Conservation (phyloP, 2,797 vertebrate species). For the Eidolon dupreanum region DNA sequence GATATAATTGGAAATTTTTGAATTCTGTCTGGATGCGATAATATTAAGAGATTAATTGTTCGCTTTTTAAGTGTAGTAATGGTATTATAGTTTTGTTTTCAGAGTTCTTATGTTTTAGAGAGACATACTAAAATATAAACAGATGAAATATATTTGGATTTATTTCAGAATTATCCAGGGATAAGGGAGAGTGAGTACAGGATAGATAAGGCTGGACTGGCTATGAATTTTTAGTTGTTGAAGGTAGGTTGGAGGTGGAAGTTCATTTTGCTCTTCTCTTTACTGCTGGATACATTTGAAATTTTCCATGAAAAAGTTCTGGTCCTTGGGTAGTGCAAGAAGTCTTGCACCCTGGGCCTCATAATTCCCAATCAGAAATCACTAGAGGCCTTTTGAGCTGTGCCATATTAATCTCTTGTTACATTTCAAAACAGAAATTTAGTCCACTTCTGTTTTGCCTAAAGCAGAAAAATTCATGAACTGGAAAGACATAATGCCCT, state of each 20-base stretch:
- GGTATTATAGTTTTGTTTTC: background rate
- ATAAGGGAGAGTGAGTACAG: too few relatives aligned
- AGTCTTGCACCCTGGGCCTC: background rate
- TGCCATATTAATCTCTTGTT: background rate
- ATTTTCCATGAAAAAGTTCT: background rate
- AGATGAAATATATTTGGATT: background rate
- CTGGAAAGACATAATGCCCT: conserved; percentile 29
- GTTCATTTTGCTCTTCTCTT: background rate
- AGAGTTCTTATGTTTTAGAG: background rate
- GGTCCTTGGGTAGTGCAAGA: background rate
- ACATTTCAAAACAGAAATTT: conserved; percentile 54
- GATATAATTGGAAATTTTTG: background rate
- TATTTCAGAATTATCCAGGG: background rate
- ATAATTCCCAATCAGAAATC: background rate
- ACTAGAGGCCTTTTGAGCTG: background rate
- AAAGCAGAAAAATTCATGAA: conserved; percentile 5
- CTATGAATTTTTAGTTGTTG: background rate
- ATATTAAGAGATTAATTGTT: background rate
- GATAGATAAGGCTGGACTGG: background rate
- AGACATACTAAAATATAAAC: background rate
- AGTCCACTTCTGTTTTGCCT: conserved; percentile 26
- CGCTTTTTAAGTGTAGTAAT: background rate
- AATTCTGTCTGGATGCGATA: background rate
- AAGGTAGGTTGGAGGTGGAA: background rate
- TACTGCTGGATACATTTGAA: background rate